phyloP scores from a whole-genome alignment of 1,140 invertebrate species.

The Daktulosphaira vitifoliae region DNA sequence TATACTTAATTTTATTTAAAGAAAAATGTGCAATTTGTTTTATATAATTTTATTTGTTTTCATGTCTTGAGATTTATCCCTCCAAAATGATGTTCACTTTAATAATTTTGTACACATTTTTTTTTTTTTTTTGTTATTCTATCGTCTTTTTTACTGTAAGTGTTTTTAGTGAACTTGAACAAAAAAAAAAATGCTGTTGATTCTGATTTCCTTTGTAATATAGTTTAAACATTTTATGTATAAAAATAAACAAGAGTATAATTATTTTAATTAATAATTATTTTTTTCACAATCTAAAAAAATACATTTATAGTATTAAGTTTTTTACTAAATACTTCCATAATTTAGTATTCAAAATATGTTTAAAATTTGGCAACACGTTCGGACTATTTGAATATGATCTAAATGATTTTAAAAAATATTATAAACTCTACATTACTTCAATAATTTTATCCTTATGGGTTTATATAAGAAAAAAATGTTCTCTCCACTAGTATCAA shows the following conservation, averaged over 20 bases:
- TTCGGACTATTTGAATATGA: too few species aligned
- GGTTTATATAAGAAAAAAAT: too few species aligned
- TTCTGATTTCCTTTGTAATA: constrained; percentile 33
- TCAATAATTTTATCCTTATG: too few species aligned
- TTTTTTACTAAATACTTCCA: too few species aligned
- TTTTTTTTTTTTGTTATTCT: constrained; percentile 27
- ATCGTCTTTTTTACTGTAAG: constrained; percentile 27
- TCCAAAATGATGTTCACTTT: constrained; percentile 27
- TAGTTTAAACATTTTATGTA: constrained; percentile 30
- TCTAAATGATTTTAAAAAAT: too few species aligned
- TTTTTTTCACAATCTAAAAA: too few species aligned
- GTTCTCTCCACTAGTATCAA: too few species aligned
- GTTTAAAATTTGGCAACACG: too few species aligned
- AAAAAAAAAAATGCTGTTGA: constrained; percentile 32
- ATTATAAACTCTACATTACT: too few species aligned
- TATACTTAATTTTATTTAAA: constrained; percentile 34
- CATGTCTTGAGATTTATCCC: constrained; percentile 31
- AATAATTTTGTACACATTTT: constrained; percentile 26
- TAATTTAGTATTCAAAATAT: too few species aligned
- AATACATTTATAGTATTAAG: too few species aligned
- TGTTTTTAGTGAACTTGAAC: constrained; percentile 23
- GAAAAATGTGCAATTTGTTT: constrained; percentile 33
- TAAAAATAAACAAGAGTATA: not conserved
- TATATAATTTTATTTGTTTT: constrained; percentile 34
- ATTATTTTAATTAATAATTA: too few species aligned